Evolutionary conservation across 2,888 invertebrate species (phyloP), one percentile per base, ranked within the genome.

Genomic region (Tipula vernalis): DNA sequence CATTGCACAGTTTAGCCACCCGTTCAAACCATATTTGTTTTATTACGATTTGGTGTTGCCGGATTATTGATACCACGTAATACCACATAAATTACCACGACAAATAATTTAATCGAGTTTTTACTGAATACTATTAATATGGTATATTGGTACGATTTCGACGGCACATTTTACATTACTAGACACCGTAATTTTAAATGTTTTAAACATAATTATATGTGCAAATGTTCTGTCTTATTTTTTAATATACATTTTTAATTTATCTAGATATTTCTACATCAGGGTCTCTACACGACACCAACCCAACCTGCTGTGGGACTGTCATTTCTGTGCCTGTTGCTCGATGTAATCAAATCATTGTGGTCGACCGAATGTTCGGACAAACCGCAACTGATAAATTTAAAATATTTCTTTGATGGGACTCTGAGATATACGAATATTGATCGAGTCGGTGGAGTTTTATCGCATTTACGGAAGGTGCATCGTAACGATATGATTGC

Each of bases 391-490:
- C 89, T 90, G 88, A 90, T 92, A 4, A 88, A 89, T 85, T 88
- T 90, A 0, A 90, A 90, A 84, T 90, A 89, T 44, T 92, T 91
- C 86, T 89, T 90, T 85, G 91, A 91, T 88, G 91, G 91, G 10
- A 89, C 90, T 6, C 89, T 91, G 39, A 90, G 90, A 86, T 91
- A 91, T 88, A 90, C 90, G 88, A 90, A 91, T 87, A 90, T 91
- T 87, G 92, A 92, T 89, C 89, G 92, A n/a, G 89, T 91, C 5
- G 91, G 91, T 47, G 91, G 91, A 1, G 91, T 91, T 0, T 87
- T 91, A 15, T 91, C 91, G 0, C 91, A 91, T 89, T 88, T 92
- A 47, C 89, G 90, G 1, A 91, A 91, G 87, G 90, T 91, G 0
- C 90, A 91, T 88, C 89, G 90, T n/a, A 88, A 87, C 6, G 91